Base-by-base conservation (phyloP, 2,797 vertebrate species). In the Acrossocheilus wenchowensis region DNA sequence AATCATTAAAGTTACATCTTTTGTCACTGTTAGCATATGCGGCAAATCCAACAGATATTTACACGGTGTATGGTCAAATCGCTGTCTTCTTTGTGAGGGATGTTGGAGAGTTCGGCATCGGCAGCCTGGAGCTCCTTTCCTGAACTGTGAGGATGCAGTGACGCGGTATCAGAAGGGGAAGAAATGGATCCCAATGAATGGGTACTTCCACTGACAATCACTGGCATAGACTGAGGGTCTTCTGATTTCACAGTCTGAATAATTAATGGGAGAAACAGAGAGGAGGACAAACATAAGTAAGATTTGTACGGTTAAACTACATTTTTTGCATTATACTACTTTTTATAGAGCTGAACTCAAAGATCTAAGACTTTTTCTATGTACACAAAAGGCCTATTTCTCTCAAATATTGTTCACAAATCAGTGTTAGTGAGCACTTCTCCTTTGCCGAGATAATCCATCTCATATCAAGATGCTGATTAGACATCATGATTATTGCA, bases 131-230 rank as follows among this genome's bases (percentile, higher is more conserved):
- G 92, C 87, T 90, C 92, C 34, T 91, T 85, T 36, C 84, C 50
- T 15, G 94, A 95, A 90, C 92, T 95, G 87, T 90, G 94, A 21
- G 90, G 89, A 80, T 89, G 94, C 86, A 91, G 90, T 15, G 94
- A 91, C 68, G 94, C 93, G 45, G 85, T 48, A 78, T 91, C 79
- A 81, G 88, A 57, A 84, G 93, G 77, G 57, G 94, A 91, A 5
- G 94, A 92, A 10, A 87, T 80, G 54, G 82, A 74, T 5, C 82
- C 72, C 21, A 92, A 71, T 3, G 93, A 93, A 78, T 90, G 91
- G 83, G 90, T 36, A 50, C 91, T 94, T 79, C 92, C 94, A 7
- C 90, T 94, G 78, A 95, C 90, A 1, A 94, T 93, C 79, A 94
- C 85, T 0, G 92, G 90, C 74, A 88, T 91, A 34, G 88, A 57